Base-by-base conservation (phyloP, 2,888 invertebrate species). In the Drosophila subquinaria region DNA sequence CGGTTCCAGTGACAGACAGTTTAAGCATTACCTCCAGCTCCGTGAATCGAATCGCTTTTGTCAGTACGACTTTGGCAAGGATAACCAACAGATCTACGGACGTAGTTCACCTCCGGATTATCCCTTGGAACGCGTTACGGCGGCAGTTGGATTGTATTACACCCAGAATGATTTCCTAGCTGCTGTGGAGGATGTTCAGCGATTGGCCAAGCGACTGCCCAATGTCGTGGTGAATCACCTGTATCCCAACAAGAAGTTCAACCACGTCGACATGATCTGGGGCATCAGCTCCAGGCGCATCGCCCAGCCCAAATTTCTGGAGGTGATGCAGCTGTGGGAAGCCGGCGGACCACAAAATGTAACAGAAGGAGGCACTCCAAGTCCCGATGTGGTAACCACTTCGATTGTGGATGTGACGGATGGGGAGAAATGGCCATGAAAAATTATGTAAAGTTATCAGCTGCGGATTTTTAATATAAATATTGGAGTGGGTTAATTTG, bases 131-230 rank as follows among this genome's bases (percentile, higher is more conserved):
- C 92, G 89, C 15, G 79, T 94, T 2, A 93, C 90, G 13, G 91
- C 93, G 1, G 94, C 94, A 0, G 92, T 94, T 11, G 93, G 93
- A 6, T 76, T 95, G 13, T 94, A 94, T 76, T 94, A 93, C 76
- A 93, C 93, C 17, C 90, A 90, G 0, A 93, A 94, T 52, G 95
- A 95, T 81, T 93, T 93, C 91, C 81, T 96, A 3, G 93, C 95
- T 0, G 92, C 93, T 66, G 90, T 91, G 0, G 72, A 77, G 33
- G 92, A 92, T 63, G 89, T 92, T 0, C 56, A 76, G 8, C 77
- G 75, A 0, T 47, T 92, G 61, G 70, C 73, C 1, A 73, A 81
- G 15, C 9, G 60, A 2, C 35, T 92, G 40, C 90, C 90, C 15
- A 91, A 91, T 67, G 81, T 89, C 1, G 85, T 87, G 0, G 74